These are phyloP conservation scores for Nephotettix cincticeps DNA, from an alignment of 1,140 invertebrate genomes.

Conservation along the genomic window DNA sequence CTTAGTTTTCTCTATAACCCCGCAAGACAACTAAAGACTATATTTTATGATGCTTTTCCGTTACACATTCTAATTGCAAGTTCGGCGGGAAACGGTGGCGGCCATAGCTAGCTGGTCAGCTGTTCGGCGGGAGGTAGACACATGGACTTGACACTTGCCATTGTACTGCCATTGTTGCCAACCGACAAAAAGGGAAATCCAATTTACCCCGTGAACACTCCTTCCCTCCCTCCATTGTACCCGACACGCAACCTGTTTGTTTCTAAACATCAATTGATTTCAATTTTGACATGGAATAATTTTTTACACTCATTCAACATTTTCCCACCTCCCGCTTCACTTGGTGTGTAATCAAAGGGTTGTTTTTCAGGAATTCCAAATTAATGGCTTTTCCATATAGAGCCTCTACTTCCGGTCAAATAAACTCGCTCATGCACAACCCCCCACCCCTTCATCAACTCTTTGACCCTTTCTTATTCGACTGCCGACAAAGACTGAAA, in stretches of 20 bases:
- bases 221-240: neutral
- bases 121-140: conserved; percentile 3
- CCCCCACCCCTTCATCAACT: neutral
- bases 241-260: conserved; percentile 29
- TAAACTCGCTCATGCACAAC: neutral
- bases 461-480: conserved; percentile 1
- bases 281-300: conserved; percentile 30
- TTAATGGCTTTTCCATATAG: conserved; percentile 24
- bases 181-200: conserved; percentile 33
- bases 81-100: neutral
- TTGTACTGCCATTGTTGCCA: conserved; percentile 28
- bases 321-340: neutral
- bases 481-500: conserved; percentile 8
- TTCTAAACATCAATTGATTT: conserved; percentile 31
- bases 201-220: conserved; percentile 27
- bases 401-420: conserved; percentile 7
- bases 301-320: conserved; percentile 24
- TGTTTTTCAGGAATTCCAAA: conserved; percentile 26
- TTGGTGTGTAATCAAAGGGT: conserved; percentile 19
- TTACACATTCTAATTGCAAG: neutral
- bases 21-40: no score
- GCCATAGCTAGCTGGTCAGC: neutral
- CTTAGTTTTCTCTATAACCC: no score
- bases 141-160: conserved; percentile 30
- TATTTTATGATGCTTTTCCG: no score